Conservation (phyloP, 2,797 vertebrate genomes). For the Xiphorhynchus erythropygius region DNA sequence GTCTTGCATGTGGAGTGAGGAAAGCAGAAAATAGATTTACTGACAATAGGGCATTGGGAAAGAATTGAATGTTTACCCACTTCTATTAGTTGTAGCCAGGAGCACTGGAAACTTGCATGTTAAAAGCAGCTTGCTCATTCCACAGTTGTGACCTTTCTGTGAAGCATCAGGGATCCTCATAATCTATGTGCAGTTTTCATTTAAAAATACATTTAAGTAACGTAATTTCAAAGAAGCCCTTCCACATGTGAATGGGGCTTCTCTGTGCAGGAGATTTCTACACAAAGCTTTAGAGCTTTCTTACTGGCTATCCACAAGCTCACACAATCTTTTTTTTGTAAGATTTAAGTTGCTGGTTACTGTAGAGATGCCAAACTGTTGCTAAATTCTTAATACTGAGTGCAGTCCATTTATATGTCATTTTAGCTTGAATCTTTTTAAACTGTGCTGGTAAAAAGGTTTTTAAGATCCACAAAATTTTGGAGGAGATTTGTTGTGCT, state of each 20-base stretch:
- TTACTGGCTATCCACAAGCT: background rate
- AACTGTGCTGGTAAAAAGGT: background rate
- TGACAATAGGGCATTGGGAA: slow-evolving; percentile 24
- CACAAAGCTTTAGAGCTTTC: slow-evolving; percentile 4
- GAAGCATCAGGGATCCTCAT: background rate
- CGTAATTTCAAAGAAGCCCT: background rate
- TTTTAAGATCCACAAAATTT: background rate
- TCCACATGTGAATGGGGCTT: background rate
- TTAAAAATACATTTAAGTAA: slow-evolving; percentile 1
- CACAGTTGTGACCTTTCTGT: background rate
- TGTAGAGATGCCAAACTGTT: background rate
- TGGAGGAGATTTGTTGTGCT: background rate
- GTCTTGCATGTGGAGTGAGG: background rate
- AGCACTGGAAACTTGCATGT: slow-evolving; percentile 20
- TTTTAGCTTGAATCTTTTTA: background rate
- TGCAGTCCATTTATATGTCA: background rate
- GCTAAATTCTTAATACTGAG: background rate
- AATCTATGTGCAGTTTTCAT: background rate
- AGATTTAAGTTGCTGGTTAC: background rate
- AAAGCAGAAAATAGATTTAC: slow-evolving; percentile 34
- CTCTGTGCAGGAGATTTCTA: background rate
- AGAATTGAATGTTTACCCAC: slow-evolving; percentile 20
- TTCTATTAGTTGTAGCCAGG: background rate
- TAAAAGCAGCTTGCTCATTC: background rate
- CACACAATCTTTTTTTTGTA: background rate